A percentile compares a stretch with the other conserved stretches of the same genome.
These are phyloP conservation scores for Sminthopsis crassicaudata DNA, from an alignment of 2,113 vertebrate genomes.

Conservation along the genomic window DNA sequence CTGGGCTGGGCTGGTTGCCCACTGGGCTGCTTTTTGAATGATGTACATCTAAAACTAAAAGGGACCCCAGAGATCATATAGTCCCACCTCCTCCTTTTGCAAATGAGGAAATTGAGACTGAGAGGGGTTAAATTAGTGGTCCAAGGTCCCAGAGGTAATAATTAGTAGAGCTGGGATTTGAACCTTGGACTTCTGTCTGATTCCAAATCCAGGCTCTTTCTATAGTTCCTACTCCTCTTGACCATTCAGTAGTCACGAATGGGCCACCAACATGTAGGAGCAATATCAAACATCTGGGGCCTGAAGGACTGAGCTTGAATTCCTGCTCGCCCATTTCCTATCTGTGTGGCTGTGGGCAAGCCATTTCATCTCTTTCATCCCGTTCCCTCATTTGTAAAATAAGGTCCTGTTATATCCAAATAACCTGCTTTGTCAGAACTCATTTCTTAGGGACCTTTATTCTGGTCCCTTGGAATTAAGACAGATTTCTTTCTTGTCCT, in stretches of 20 bases:
- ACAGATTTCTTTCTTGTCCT: background rate
- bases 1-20: background rate
- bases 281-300: background rate
- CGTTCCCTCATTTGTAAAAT: background rate
- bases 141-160: background rate
- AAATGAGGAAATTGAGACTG: background rate
- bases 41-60: background rate
- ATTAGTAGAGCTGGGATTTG: background rate
- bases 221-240: background rate
- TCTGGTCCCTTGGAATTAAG: background rate
- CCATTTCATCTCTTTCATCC: background rate
- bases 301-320: background rate
- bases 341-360: background rate
- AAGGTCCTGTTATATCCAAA: constrained; percentile 13
- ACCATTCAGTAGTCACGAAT: background rate
- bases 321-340: background rate
- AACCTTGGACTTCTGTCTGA: background rate
- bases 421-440: background rate
- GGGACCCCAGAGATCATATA: background rate
- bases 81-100: background rate
- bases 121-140: background rate
- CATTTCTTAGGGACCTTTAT: background rate
- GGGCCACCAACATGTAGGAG: background rate
- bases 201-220: background rate
- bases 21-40: background rate